A percentile compares a stretch with the other conserved stretches of the same genome.
These are phyloP conservation scores for Amphiduros pacificus DNA, from an alignment of 2,888 invertebrate species.

Conservation along the genomic window DNA sequence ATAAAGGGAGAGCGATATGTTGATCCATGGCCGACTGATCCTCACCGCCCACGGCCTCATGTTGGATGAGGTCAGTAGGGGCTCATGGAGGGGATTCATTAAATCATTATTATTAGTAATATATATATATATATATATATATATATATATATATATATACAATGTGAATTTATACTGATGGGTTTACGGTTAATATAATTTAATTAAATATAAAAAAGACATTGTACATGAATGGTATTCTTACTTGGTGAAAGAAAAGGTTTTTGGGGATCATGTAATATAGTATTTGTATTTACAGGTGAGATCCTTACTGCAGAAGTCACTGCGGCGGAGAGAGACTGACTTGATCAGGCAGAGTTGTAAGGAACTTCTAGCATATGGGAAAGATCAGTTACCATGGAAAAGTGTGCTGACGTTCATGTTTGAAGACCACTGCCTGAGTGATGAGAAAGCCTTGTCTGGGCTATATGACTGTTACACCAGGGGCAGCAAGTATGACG, in stretches of 20 bases:
- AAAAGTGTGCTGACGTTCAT: constrained; percentile 15
- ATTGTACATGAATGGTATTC: no score
- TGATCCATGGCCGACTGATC: constrained; percentile 19
- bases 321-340: constrained; percentile 19
- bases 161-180: no score
- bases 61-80: constrained; percentile 23
- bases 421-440: constrained; percentile 25
- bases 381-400: constrained; percentile 23
- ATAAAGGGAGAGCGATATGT: no score
- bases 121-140: no score
- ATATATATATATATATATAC: no score
- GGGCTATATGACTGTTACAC: not conserved
- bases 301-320: constrained; percentile 20
- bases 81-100: no score
- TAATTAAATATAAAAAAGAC: no score
- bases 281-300: no score
- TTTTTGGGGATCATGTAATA: no score
- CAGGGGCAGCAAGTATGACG: constrained; percentile 2
- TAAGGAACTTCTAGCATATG: constrained; percentile 19
- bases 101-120: no score
- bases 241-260: no score
- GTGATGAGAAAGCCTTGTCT: constrained; percentile 2
- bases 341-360: not conserved
- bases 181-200: no score
- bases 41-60: constrained; percentile 16